Conservation (phyloP, 2,888 invertebrate genomes). For the Allacma fusca region DNA sequence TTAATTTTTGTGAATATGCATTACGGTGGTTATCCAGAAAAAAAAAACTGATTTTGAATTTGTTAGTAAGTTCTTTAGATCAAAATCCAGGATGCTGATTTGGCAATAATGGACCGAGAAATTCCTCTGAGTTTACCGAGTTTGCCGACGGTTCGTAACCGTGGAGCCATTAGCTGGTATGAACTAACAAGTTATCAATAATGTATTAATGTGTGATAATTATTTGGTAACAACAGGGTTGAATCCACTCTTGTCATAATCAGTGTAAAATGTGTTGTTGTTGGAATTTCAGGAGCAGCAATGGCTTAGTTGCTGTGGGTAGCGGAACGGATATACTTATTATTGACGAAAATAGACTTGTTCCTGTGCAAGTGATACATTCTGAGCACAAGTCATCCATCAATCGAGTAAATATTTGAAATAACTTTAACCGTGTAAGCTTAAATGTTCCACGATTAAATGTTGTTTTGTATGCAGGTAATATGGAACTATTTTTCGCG, state of each 20-base stretch:
- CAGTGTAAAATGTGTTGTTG: too few relatives aligned
- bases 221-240: background rate
- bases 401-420: too few relatives aligned
- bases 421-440: conserved; percentile 49
- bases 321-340: conserved; percentile 56
- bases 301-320: conserved; percentile 53
- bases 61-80: too few relatives aligned
- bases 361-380: conserved; percentile 51
- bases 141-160: conserved; percentile 42
- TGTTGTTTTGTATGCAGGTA: conserved; percentile 27
- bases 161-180: conserved; percentile 47
- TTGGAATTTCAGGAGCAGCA: conserved; percentile 44
- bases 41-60: too few relatives aligned
- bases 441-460: background rate
- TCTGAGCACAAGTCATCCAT: conserved; percentile 55
- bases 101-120: conserved; percentile 24
- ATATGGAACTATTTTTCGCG: conserved; percentile 46
- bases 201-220: background rate
- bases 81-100: too few relatives aligned
- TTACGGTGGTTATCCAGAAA: too few relatives aligned
- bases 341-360: conserved; percentile 49
- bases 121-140: conserved; percentile 40
- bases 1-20: too few relatives aligned
- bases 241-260: too few relatives aligned
- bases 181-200: background rate